Evolutionary conservation across 2,888 invertebrate species (phyloP), one percentile per base, ranked within the genome.

Genomic region (Pantelozetes paolii): DNA sequence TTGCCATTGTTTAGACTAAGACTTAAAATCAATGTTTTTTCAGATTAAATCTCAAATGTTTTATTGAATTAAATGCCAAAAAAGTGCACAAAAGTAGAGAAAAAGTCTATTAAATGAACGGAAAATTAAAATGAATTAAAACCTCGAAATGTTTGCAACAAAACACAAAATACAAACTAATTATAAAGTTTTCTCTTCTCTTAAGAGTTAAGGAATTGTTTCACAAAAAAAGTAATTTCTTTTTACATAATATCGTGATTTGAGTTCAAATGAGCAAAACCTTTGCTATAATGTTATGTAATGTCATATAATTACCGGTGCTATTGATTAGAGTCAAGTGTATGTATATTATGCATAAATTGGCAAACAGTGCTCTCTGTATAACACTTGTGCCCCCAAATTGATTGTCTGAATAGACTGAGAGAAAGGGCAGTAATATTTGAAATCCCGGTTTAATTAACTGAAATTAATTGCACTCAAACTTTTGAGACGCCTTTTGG

Each of bases 371-470:
- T 54, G 20, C 23, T 54, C 23, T 54, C 18, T 23, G 54, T 23
- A 3, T 54, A 3, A 18, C 15, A 18, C 15, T 3, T 6, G 45
- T 18, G 2, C 45, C 23, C 20, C 11, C 20, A 54, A 26, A 54
- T 54, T 54, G 54, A 54, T 26, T 54, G 54, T 6, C 20, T 26
- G 23, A 3, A 26, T n/a, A 54, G 9, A 23, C 54, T 23, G 23
- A 54, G 9, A 54, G 18, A 26, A 26, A 3, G 6, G 6, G 3
- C 15, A 48, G n/a, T 48, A n/a, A n/a, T n/a, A 50, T 50, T 50
- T 50, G 11, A 54, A 54, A 54, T 54, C 54, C 54, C 54, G 20
- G 26, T 54, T 54, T 54, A 54, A 54, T 54, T 54, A 54, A 54
- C 3, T 26, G 26, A 26, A 54, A 54, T 54, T 54, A 54, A 54